A percentile compares a stretch with the other conserved stretches of the same genome.
Evolutionary conservation across 2,888 invertebrate species (phyloP).

Genomic region (Aplocera efformata): DNA sequence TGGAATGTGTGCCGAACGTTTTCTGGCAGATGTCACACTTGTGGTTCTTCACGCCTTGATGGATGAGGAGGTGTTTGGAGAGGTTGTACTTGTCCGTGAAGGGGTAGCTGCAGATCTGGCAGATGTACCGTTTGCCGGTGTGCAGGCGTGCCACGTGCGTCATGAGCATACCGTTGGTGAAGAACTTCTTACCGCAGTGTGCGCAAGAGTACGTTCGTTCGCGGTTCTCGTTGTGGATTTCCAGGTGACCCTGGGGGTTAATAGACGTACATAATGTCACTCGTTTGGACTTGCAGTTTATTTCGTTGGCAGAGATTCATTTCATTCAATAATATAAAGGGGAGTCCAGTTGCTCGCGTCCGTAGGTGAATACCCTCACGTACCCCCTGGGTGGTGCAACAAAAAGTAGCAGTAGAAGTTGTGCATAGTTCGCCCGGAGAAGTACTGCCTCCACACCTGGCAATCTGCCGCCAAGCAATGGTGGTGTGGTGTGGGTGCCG

Average conservation of each 20-base stretch:
- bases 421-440: too few relatives aligned
- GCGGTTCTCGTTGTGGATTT: slow-evolving; percentile 63
- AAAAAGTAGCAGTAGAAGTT: too few relatives aligned
- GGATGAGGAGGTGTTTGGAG: slow-evolving; percentile 59
- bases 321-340: too few relatives aligned
- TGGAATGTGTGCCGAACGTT: slow-evolving; percentile 50
- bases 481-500: too few relatives aligned
- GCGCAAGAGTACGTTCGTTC: slow-evolving; percentile 59
- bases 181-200: slow-evolving; percentile 70
- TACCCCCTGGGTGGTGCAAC: too few relatives aligned
- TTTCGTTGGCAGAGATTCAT: too few relatives aligned
- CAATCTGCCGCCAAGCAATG: too few relatives aligned
- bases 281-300: too few relatives aligned
- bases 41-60: slow-evolving; percentile 60
- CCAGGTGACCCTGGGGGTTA: slow-evolving; percentile 54
- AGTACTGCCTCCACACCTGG: too few relatives aligned
- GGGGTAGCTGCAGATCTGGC: slow-evolving; percentile 60
- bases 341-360: too few relatives aligned
- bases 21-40: slow-evolving; percentile 68
- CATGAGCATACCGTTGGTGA: slow-evolving; percentile 50
- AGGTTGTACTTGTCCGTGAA: slow-evolving; percentile 68
- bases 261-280: not conserved
- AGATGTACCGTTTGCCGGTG: slow-evolving; percentile 58
- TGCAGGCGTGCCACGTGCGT: slow-evolving; percentile 57
- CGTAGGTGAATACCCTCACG: too few relatives aligned